Conservation (phyloP, 2,113 vertebrate genomes). For the Trachemys scripta region DNA sequence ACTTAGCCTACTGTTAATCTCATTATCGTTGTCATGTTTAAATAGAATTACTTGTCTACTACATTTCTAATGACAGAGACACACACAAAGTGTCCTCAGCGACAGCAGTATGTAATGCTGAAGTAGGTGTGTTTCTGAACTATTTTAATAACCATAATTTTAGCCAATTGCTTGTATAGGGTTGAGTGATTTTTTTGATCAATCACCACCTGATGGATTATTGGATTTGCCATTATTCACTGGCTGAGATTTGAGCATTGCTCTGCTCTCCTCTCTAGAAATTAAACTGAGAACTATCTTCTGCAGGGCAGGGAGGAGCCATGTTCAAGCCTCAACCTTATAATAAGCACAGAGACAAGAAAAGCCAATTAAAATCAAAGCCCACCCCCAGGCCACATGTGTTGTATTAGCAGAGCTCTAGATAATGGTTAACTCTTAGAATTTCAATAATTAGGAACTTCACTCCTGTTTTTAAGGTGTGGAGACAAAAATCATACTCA, state of each 20-base stretch:
- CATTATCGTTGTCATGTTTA: conserved; percentile 43
- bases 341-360: neutral
- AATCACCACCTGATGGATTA: neutral
- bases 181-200: neutral
- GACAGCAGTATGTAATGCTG: neutral
- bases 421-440: neutral
- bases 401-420: neutral
- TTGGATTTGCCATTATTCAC: neutral
- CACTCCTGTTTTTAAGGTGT: neutral
- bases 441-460: neutral
- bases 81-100: neutral
- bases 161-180: neutral
- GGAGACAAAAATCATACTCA: neutral
- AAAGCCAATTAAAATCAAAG: neutral
- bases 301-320: neutral
- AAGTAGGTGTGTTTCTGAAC: neutral
- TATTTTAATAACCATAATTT: neutral
- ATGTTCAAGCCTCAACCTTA: neutral
- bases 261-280: neutral
- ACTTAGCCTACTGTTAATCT: conserved; percentile 45
- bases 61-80: neutral
- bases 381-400: accelerated
- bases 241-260: neutral
- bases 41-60: conserved; percentile 40
- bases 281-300: neutral